Evolutionary conservation across 2,888 invertebrate species (phyloP), one percentile per base, ranked within the genome.

Genomic region (Tetheella fluctuosa): DNA sequence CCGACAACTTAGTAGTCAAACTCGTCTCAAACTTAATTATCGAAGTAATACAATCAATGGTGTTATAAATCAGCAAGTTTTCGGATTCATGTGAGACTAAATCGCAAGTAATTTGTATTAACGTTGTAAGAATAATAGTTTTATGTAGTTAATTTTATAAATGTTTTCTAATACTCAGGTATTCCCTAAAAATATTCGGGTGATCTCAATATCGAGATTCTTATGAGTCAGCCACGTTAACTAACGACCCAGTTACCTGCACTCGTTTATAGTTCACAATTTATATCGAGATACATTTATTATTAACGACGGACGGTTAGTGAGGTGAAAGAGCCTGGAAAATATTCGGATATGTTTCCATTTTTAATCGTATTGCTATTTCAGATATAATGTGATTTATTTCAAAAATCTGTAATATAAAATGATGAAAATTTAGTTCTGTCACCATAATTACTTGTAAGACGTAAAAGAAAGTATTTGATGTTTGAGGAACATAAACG

Each of bases 151-250:
- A 20, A 48, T 48, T 48, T 20, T 20, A 20, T 10, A 48, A 15
- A 48, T 20, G 10, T 1, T 48, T 20, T 48, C 17, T 20, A 48
- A 20, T 42, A 15, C 48, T 65, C 58, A 63, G 64, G 61, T 54
- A 61, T 61, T 61, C 64, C 62, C 65, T 65, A 59, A 68, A 56
- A 73, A 62, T 68, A 67, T 64, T 66, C 62, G 54, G 64, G 65
- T 60, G 67, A 68, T 68, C 67, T 65, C 64, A 65, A 60, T 59
- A 68, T 65, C 63, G 63, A 62, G 55, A 54, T 37, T 64, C 62
- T 61, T 60, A 52, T 68, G 73, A 73, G 67, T 73, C 71, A 71
- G 64, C 54, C 63, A 25, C 59, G 60, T 64, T 68, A 63, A 63
- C 58, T 71, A 58, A 65, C 63, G 63, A 60, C 64, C 64, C 28